These are phyloP conservation scores for Panulirus ornatus DNA, from an alignment of 1,140 invertebrate genomes.

Conservation along the genomic window DNA sequence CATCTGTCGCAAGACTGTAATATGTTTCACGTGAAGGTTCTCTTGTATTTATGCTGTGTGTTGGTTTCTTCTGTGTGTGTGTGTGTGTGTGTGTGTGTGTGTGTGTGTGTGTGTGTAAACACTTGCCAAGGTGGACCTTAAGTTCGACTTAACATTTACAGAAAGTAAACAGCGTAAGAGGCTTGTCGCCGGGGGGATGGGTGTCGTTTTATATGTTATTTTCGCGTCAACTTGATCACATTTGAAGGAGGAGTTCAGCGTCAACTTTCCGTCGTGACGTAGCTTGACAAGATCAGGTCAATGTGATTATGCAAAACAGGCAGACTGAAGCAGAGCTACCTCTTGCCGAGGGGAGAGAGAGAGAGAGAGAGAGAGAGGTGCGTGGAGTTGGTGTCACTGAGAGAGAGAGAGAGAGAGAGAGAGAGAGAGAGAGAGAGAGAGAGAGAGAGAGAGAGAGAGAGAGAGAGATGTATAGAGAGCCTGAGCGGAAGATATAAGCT, in stretches of 20 bases:
- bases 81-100: no score
- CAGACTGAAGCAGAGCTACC: conserved; percentile 37
- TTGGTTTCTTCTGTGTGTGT: no score
- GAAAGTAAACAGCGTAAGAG: not conserved
- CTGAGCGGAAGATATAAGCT: no score
- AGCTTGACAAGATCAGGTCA: conserved; percentile 60
- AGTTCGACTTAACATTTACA: no score
- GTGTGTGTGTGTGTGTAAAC: no score
- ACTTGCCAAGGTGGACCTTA: no score
- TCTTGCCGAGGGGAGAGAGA: not conserved
- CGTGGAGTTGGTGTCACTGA: no score
- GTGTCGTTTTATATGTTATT: conserved; percentile 13
- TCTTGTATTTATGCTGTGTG: no score
- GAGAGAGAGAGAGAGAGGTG: not conserved
- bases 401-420: not conserved
- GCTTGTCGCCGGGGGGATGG: not conserved
- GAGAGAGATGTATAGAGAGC: not conserved
- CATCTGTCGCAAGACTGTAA: no score
- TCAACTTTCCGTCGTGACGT: conserved; percentile 24
- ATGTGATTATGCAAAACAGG: conserved; percentile 52
- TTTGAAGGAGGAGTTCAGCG: conserved; percentile 34
- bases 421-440: not conserved
- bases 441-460: not conserved
- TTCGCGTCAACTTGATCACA: conserved; percentile 28
- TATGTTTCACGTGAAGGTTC: no score